phyloP scores from a whole-genome alignment of 1,140 invertebrate species.

The Drosophila ogumai region DNA sequence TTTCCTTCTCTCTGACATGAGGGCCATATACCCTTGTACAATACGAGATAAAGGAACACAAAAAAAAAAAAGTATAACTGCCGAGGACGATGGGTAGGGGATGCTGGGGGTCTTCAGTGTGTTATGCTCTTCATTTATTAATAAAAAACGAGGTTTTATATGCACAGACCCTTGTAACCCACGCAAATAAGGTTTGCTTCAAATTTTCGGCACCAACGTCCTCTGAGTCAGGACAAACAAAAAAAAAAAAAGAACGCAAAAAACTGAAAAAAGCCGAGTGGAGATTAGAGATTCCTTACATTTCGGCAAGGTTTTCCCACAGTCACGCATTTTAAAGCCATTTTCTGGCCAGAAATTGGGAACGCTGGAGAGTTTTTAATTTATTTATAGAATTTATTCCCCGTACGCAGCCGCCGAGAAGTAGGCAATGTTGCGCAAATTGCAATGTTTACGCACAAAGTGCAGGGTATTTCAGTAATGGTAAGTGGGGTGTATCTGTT shows the following conservation, averaged over 20 bases:
- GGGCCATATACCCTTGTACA: slow-evolving; percentile 7
- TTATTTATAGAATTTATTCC: slow-evolving; percentile 25
- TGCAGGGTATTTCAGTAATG: slow-evolving; percentile 5
- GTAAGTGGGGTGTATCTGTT: too few relatives aligned
- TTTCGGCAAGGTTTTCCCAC: neutral
- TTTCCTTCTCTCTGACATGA: neutral
- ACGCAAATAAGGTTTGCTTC: slow-evolving; percentile 14
- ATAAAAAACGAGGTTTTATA: slow-evolving; percentile 23
- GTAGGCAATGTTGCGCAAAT: slow-evolving; percentile 14
- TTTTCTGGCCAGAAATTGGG: slow-evolving; percentile 2
- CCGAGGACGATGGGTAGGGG: neutral
- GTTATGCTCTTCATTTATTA: slow-evolving; percentile 20
- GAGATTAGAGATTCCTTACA: slow-evolving; percentile 17
- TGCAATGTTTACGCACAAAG: slow-evolving; percentile 14
- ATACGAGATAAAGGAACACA: neutral
- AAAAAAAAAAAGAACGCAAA: too few relatives aligned
- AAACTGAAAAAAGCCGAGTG: slow-evolving; percentile 4
- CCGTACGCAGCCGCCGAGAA: slow-evolving; percentile 10
- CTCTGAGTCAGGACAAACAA: neutral
- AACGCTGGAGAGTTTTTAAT: slow-evolving; percentile 1
- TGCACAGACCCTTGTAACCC: slow-evolving; percentile 17
- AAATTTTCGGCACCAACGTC: slow-evolving; percentile 5
- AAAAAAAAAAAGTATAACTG: neutral
- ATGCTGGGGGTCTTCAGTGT: neutral
- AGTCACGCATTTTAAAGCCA: slow-evolving; percentile 3